phyloP scores from a whole-genome alignment of 2,797 vertebrate genomes.

The Clarias pachynema region DNA sequence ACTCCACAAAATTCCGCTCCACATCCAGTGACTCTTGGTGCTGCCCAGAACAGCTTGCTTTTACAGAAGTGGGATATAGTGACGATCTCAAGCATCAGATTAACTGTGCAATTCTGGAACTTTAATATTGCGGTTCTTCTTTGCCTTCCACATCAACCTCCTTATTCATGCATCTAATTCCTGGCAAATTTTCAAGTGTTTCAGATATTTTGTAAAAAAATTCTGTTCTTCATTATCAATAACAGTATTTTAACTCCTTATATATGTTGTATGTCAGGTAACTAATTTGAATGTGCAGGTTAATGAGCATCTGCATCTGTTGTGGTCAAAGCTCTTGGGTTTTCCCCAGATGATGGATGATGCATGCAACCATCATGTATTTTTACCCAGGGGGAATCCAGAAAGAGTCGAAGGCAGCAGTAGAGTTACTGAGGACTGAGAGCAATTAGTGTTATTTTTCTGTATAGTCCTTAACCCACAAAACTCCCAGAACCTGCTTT shows the following conservation, averaged over 20 bases:
- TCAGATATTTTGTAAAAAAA: not conserved
- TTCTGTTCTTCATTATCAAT: not conserved
- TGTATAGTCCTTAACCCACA: too few species aligned
- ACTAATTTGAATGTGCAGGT: not conserved
- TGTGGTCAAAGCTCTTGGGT: not conserved
- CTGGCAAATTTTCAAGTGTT: not conserved
- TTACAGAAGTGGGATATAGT: not conserved
- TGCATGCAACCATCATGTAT: not conserved
- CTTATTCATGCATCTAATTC: not conserved
- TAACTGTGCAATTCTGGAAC: not conserved
- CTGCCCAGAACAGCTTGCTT: not conserved
- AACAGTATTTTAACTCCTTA: not conserved
- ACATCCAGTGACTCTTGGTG: not conserved
- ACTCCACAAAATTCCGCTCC: too few species aligned
- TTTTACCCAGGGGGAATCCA: conserved; percentile 4
- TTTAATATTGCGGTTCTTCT: conserved; percentile 8
- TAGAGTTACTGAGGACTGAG: not conserved
- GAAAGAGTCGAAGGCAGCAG: not conserved
- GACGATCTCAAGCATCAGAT: not conserved
- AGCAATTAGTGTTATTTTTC: not conserved
- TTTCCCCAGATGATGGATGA: not conserved
- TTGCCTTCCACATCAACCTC: not conserved
- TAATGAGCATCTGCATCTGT: not conserved
- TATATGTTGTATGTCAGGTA: not conserved
- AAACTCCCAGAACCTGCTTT: too few species aligned